Base-by-base conservation (phyloP, 2,888 invertebrate species). In the Timema cristinae region DNA sequence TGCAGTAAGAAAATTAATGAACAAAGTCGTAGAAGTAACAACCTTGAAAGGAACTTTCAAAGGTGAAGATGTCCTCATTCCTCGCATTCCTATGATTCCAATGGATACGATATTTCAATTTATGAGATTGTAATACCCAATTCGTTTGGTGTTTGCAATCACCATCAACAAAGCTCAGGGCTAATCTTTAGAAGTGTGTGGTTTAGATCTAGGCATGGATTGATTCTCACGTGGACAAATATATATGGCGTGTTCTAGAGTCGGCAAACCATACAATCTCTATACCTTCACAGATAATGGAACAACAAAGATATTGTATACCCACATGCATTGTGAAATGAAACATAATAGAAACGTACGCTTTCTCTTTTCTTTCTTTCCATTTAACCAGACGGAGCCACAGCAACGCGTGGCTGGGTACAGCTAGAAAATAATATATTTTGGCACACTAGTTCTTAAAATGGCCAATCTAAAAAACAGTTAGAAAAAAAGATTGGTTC, bases 1-100 rank as follows among this genome's bases (percentile, higher is more conserved):
- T 70, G 70, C 70, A 63, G 66, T 70, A n/a, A 63, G 66, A 63
- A 66, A 63, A 49, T 59, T 69, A 69, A 69, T 69, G 54, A 59
- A 13, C n/a, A 16, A 61, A 48, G 50, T 63, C 6, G 32, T 69
- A 69, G 63, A 69, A 61, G 69, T 50, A 61, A 59, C 61, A 69
- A 69, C 63, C 69, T 70, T 66, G 32, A 51, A 32, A 32, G 66
- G 66, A 63, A 61, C 70, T 49, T 70, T 50, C 47, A 67, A 50
- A 67, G 56, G 56, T 47, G 67, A 71, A 67, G 47, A 67, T 71
- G 67, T 71, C 56, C 47, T 71, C 16, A 56, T 67, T 71, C 54
- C n/a, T n/a, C n/a, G n/a, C n/a, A n/a, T n/a, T n/a, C n/a, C n/a
- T n/a, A n/a, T n/a, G n/a, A n/a, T n/a, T n/a, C 16, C 2, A 50